phyloP scores from a whole-genome alignment of 1,140 invertebrate genomes.

The Drosophila teissieri region DNA sequence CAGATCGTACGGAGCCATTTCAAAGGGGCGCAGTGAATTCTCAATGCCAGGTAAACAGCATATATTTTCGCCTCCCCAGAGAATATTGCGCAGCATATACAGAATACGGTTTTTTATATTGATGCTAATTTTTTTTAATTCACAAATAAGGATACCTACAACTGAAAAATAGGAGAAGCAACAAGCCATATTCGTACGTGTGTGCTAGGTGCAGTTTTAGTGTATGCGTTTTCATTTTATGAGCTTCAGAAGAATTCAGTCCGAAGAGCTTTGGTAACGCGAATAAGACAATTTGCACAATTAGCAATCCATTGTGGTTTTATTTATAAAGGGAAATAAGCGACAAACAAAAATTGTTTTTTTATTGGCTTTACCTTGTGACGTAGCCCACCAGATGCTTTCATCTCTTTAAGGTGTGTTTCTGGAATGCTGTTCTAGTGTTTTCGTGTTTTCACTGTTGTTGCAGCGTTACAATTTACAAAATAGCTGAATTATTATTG shows the following conservation, averaged over 20 bases:
- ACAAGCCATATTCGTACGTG: constrained; percentile 55
- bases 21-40: constrained; percentile 82
- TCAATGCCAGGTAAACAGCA: constrained; percentile 79
- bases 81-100: neutral
- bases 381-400: neutral
- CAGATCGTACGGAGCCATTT: constrained; percentile 81
- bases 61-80: neutral
- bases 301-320: constrained; percentile 41
- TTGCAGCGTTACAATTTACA: constrained; percentile 55
- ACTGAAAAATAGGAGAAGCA: constrained; percentile 52
- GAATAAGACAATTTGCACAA: constrained; percentile 67
- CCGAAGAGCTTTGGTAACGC: constrained; percentile 53
- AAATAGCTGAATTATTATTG: constrained; percentile 30
- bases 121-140: too few species aligned
- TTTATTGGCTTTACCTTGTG: constrained; percentile 27
- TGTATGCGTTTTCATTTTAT: constrained; percentile 54
- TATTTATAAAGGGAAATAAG: constrained; percentile 10
- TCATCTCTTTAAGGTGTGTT: constrained; percentile 29
- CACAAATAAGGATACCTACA: constrained; percentile 3
- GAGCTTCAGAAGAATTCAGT: constrained; percentile 72
- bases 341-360: constrained; percentile 37
- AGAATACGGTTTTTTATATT: too few species aligned
- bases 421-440: constrained; percentile 22
- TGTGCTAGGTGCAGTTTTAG: constrained; percentile 14
- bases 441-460: constrained; percentile 16